phyloP scores from a whole-genome alignment of 1,140 invertebrate genomes.

The Drosophila albomicans region DNA sequence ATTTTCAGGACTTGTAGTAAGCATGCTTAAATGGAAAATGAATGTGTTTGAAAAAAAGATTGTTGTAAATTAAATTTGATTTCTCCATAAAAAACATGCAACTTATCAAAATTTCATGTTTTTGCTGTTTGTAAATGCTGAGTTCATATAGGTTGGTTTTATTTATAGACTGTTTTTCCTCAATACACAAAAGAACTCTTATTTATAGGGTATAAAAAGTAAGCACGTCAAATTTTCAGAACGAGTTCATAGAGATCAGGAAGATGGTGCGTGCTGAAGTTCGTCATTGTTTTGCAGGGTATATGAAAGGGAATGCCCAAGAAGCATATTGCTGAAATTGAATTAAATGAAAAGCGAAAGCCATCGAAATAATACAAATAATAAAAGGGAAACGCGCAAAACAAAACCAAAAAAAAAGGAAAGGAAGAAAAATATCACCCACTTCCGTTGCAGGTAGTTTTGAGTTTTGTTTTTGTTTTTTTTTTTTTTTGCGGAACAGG shows the following conservation, averaged over 20 bases:
- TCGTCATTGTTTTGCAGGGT: conserved; percentile 14
- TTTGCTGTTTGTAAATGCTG: too few species aligned
- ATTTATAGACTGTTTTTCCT: too few species aligned
- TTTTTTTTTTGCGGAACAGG: conserved; percentile 40
- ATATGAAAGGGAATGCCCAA: conserved; percentile 4
- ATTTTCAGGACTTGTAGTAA: not conserved
- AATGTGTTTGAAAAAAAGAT: too few species aligned
- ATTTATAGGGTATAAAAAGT: too few species aligned
- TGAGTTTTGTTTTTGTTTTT: not conserved
- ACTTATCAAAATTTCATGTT: too few species aligned
- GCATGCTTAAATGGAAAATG: too few species aligned
- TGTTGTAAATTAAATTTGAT: too few species aligned
- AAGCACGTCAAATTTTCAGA: too few species aligned
- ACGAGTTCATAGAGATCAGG: too few species aligned
- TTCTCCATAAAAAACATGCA: too few species aligned
- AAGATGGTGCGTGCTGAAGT: not conserved
- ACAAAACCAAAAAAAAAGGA: not conserved
- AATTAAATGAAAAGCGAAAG: conserved; percentile 81
- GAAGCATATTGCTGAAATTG: conserved; percentile 51
- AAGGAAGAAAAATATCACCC: conserved; percentile 48
- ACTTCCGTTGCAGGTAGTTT: conserved; percentile 68
- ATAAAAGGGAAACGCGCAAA: conserved; percentile 21
- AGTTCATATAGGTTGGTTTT: too few species aligned
- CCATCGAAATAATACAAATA: conserved; percentile 42
- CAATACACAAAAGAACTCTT: too few species aligned